These are phyloP conservation scores for Hypotaenidia philippensis DNA, from an alignment of 2,797 vertebrate genomes.

Conservation along the genomic window DNA sequence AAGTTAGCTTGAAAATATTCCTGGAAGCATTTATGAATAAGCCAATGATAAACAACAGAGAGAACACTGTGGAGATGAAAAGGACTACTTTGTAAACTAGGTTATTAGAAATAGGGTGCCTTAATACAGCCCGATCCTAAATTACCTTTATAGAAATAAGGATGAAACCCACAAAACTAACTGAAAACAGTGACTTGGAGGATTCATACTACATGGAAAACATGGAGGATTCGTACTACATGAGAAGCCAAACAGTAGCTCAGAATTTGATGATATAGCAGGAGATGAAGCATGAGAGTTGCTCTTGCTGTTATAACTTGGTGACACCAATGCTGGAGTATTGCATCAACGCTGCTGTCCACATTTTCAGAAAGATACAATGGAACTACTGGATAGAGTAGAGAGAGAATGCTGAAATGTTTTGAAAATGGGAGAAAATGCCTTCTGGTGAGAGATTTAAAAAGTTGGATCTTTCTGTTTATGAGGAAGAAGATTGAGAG, in stretches of 20 bases:
- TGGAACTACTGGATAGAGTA: neutral
- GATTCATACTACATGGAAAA: neutral
- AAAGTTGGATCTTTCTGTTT: conserved; percentile 49
- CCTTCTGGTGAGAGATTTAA: conserved; percentile 41
- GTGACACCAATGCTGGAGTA: neutral
- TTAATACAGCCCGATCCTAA: neutral
- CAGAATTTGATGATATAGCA: neutral
- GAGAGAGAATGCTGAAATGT: neutral
- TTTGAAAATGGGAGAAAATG: conserved; percentile 1
- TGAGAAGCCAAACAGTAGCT: neutral
- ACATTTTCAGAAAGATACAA: neutral
- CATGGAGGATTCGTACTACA: neutral
- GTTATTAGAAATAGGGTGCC: neutral
- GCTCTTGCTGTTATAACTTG: neutral
- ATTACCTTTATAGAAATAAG: neutral
- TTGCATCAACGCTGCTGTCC: neutral
- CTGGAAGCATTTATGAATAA: neutral
- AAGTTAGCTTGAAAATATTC: neutral
- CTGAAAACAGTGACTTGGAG: neutral
- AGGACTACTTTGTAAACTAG: neutral
- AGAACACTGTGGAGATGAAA: neutral
- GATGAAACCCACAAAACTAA: neutral
- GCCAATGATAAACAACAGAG: neutral
- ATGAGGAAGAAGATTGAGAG: conserved; percentile 54
- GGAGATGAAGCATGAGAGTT: neutral